Evolutionary conservation across 2,113 vertebrate genomes (phyloP), one percentile per base, ranked within the genome.

Genomic region (Hoplias malabaricus): DNA sequence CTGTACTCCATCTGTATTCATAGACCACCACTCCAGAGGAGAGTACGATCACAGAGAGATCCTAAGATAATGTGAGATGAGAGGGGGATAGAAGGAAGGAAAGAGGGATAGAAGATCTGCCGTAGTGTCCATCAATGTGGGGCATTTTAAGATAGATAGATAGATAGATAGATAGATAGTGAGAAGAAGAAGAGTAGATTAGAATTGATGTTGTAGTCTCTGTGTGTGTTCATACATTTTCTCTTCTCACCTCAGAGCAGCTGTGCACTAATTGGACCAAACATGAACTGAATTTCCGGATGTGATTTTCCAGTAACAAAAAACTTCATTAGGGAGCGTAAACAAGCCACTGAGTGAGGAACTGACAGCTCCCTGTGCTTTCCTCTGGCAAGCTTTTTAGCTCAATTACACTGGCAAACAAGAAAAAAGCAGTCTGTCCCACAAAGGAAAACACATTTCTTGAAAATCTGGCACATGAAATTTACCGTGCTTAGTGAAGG

Each of bases 1-100:
- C 68, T 63, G 46, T 70, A 34, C 67, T 79, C 77, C 43, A 78
- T 80, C 74, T 83, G 77, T 76, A 80, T 83, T 71, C 74, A 77
- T 75, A 40, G 27, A 56, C 61, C 75, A 38, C 27, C 69, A 74
- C 67, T 83, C 71, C 38, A 34, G 68, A 75, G 38, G 53, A 63
- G 65, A 46, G 31, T 31, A 72, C 43, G 50, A 57, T 62, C 38
- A 48, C 5, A 38, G 29, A 71, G 48, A 63, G 48, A 13, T 62
- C 68, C 70, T 78, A 33, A 63, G 61, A 78, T 65, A 63, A 63
- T 65, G 77, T 66, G 48, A 65, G 69, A 53, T 48, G 5, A 1
- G 19, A 79, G 29, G 25, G 62, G 67, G 56, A 75, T 14, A 40
- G 42, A 54, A 36, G 9, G 50, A 71, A 14, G 27, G 48, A 71